Evolutionary conservation across 2,888 invertebrate genomes (phyloP).

Genomic region (Nebria salina): DNA sequence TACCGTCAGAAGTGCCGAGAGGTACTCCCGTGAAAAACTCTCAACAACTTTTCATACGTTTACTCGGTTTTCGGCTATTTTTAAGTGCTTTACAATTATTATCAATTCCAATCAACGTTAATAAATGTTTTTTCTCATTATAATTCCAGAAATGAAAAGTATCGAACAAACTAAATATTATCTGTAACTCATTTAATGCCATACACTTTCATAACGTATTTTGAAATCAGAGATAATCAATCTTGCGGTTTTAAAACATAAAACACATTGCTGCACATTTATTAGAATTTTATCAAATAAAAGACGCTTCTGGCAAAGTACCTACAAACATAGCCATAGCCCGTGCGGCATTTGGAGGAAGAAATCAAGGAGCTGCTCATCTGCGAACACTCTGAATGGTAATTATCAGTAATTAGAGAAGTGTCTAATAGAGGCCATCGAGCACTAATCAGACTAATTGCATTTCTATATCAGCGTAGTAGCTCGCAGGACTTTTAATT

Average conservation of each 20-base stretch:
- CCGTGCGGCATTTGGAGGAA: not conserved
- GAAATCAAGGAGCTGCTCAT: slow-evolving; percentile 6
- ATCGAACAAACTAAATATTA: too few species aligned
- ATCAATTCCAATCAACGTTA: too few species aligned
- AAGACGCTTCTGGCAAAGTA: not conserved
- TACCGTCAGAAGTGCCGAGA: slow-evolving; percentile 56
- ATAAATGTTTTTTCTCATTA: too few species aligned
- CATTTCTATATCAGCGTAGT: slow-evolving; percentile 36
- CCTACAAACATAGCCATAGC: not conserved
- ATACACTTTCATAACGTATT: too few species aligned
- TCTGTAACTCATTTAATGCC: too few species aligned
- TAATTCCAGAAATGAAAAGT: too few species aligned
- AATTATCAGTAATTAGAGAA: slow-evolving; percentile 55
- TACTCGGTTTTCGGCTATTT: slow-evolving; percentile 12
- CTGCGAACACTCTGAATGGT: slow-evolving; percentile 51
- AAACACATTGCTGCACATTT: too few species aligned
- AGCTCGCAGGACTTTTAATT: slow-evolving; percentile 35
- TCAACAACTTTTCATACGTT: slow-evolving; percentile 43
- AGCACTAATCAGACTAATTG: slow-evolving; percentile 45
- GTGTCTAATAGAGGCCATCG: slow-evolving; percentile 48
- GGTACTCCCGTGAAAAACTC: slow-evolving; percentile 49
- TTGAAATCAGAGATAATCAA: too few species aligned
- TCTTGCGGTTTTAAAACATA: too few species aligned
- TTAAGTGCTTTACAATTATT: too few species aligned
- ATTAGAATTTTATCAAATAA: too few species aligned